Base-by-base conservation (phyloP, 2,797 vertebrate genomes). In the Channa striata region DNA sequence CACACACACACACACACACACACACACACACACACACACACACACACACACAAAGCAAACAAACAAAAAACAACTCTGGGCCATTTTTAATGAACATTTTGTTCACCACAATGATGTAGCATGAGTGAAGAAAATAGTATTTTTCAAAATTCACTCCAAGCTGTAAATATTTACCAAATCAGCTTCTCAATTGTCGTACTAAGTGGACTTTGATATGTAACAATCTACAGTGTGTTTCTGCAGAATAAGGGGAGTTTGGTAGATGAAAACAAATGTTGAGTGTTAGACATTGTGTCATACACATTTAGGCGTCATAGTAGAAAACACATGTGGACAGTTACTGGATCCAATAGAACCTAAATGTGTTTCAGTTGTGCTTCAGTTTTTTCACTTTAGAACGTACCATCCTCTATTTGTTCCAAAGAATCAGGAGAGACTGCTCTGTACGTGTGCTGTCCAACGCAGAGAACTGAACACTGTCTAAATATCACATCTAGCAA, bases 21-120 rank as follows among this genome's bases (percentile, higher is more conserved):
- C n/a, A n/a, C n/a, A 40, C 39, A 40, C 39, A 40, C 39, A 40
- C 33, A 6, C 61, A 68, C 52, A 54, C 50, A 71, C 14, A 51
- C 37, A 56, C 23, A 40, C 12, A 23, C 2, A 20, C 21, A n/a
- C n/a, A n/a, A n/a, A n/a, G n/a, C n/a, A n/a, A n/a, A 58, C 16
- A 68, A 66, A 61, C 80, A 85, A 62, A 69, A 64, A 83, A 86
- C 74, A 86, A 77, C 88, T 76, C 46, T 11, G 37, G 67, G 82
- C 54, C 62, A 40, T 74, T 87, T 78, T 80, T 81, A 87, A 84
- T 85, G 74, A 84, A 83, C 74, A 71, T 72, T 78, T 60, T 59
- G 65, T 76, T 63, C 16, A 10, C 33, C 34, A 17, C 50, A 76
- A 83, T 76, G 53, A 80, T 75, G 40, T 14, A 33, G 56, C 78